These are phyloP conservation scores for Pogonophryne albipinna DNA, from an alignment of 2,797 vertebrate species.

Conservation along the genomic window DNA sequence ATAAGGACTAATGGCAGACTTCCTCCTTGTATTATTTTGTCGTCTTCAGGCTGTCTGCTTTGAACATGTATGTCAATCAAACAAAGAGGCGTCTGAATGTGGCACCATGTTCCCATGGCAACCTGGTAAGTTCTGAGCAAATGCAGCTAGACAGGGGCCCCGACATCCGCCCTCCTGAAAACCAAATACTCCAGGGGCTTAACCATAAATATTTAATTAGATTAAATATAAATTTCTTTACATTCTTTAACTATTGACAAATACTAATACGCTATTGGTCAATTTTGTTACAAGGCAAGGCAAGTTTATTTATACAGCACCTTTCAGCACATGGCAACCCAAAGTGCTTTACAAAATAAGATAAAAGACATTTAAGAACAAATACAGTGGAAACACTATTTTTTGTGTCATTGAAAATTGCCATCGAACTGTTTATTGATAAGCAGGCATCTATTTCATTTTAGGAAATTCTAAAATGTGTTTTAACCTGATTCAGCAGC, in stretches of 20 bases:
- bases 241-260: no score
- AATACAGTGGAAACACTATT: no score
- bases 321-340: no score
- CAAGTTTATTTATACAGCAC: no score
- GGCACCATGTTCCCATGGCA: constrained; percentile 87
- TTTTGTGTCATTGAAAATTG: not conserved
- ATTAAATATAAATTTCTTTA: no score
- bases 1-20: constrained; percentile 89
- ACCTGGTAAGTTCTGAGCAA: constrained; percentile 86
- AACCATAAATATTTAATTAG: not conserved
- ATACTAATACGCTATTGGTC: no score
- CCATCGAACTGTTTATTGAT: not conserved
- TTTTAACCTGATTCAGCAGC: not conserved
- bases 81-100: constrained; percentile 81
- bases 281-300: no score
- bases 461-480: not conserved
- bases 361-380: no score
- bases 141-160: constrained; percentile 34
- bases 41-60: constrained; percentile 84
- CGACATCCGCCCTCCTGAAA: constrained; percentile 7
- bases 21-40: constrained; percentile 88
- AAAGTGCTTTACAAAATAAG: no score
- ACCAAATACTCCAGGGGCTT: constrained; percentile 8
- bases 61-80: constrained; percentile 87
- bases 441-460: not conserved